phyloP scores from a whole-genome alignment of 2,113 vertebrate species.

The Alligator mississippiensis region DNA sequence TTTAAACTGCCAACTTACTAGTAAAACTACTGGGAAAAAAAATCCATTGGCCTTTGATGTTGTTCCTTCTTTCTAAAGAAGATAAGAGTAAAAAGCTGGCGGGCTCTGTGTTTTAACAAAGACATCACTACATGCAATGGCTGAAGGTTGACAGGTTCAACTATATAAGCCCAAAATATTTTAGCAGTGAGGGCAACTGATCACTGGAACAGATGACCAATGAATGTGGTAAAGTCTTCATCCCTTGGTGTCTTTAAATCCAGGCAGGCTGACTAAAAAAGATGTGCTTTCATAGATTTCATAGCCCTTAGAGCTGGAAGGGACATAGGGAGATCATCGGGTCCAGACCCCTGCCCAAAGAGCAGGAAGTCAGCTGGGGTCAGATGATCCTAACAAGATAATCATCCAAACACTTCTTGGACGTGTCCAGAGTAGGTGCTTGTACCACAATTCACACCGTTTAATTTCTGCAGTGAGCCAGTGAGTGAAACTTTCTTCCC shows the following conservation, averaged over 20 bases:
- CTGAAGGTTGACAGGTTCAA: background rate
- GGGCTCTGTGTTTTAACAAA: background rate
- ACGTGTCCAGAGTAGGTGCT: no score
- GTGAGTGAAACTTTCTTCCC: background rate
- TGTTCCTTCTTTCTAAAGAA: rapidly evolving
- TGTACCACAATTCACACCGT: no score
- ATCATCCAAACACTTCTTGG: no score
- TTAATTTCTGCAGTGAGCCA: no score
- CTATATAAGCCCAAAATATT: background rate
- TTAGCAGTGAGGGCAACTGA: background rate
- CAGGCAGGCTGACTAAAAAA: no score
- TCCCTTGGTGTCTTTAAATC: background rate
- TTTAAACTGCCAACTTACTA: rapidly evolving
- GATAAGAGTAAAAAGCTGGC: background rate
- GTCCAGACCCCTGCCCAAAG: no score
- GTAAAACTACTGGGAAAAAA: background rate
- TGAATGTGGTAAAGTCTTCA: background rate
- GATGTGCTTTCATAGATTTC: no score
- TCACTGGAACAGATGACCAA: background rate
- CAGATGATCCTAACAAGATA: no score
- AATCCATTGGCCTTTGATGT: rapidly evolving
- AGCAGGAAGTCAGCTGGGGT: no score
- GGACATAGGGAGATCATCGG: no score
- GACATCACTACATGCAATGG: rapidly evolving
- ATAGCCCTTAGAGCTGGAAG: no score